Base-by-base conservation (phyloP, 2,113 vertebrate species). In the Nothoprocta pentlandii region DNA sequence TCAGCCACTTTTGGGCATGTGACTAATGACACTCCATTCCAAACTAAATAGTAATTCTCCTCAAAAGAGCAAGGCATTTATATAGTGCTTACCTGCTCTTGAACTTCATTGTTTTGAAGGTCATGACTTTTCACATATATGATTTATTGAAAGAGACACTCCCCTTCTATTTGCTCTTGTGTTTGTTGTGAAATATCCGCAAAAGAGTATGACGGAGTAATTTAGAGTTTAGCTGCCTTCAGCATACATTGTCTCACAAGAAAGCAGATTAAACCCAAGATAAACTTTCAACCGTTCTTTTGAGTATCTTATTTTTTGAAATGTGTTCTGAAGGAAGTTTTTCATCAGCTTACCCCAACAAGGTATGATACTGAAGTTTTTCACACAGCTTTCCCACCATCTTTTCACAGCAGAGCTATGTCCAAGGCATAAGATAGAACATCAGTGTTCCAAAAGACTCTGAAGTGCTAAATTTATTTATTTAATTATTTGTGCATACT, bases 361-460 rank as follows among this genome's bases (percentile, higher is more conserved):
- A 88, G 54, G 15, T 46, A 63, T 36, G 36, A 88, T 54, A 74
- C 46, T 59, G 46, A 87, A 10, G 21, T 41, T 90, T 85, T 85
- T 17, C 28, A 30, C 74, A 82, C 80, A 86, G 41, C 30, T 49
- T 92, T 89, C 39, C 80, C 41, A 59, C 23, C 9, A 84, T 21
- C 20, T 39, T 87, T 74, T 92, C 58, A 41, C 46, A 49, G 11
- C 41, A 67, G 66, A 93, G 34, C 12, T 81, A 49, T 49, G 36
- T 59, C 64, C 61, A 58, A 67, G 80, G 54, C 41, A 71, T 75
- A 77, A 84, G 83, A 62, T 11, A 8, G 10, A 32, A 86, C n/a
- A 63, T 86, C n/a, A 80, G 64, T 54, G 51, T 80, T 54, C 68
- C 36, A 63, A 90, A 75, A 59, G 85, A 26, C 64, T 94, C 64